Percentiles rank a stretch among this genome's conserved stretches.
Evolutionary conservation across 64 coral and sea anemone species (phyloP).

Genomic region (Montipora cactus): DNA sequence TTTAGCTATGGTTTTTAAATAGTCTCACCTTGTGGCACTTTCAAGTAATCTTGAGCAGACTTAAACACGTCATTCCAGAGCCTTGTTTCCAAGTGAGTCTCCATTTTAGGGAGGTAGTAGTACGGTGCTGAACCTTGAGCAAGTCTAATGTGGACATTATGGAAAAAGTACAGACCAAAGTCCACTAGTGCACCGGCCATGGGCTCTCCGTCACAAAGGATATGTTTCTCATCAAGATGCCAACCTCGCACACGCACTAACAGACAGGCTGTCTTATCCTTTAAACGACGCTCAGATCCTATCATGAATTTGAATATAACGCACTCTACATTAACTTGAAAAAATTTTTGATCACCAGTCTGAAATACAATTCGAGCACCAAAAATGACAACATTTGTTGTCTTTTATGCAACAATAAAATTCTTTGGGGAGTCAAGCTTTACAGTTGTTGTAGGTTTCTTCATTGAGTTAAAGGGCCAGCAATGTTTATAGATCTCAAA

Average conservation of each 20-base stretch:
- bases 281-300: slow-evolving; percentile 90
- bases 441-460: too few relatives aligned
- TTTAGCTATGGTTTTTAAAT: not conserved
- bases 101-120: slow-evolving; percentile 99
- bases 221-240: slow-evolving; percentile 97
- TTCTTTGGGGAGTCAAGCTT: too few relatives aligned
- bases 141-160: slow-evolving; percentile 84
- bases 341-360: not conserved
- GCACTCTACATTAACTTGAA: not conserved
- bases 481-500: too few relatives aligned
- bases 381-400: too few relatives aligned
- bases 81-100: slow-evolving; percentile 88
- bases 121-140: slow-evolving; percentile 89
- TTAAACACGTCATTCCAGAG: slow-evolving; percentile 99
- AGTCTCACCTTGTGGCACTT: slow-evolving; percentile 90
- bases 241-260: slow-evolving; percentile 89
- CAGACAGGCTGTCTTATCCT: slow-evolving; percentile 86
- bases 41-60: slow-evolving; percentile 92
- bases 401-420: too few relatives aligned
- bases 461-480: too few relatives aligned
- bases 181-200: slow-evolving; percentile 92
- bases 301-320: not conserved
- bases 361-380: too few relatives aligned
- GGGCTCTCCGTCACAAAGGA: slow-evolving; percentile 93
- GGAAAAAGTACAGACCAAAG: slow-evolving; percentile 99